Conservation (phyloP, 2,113 vertebrate species). For the Micromys minutus region DNA sequence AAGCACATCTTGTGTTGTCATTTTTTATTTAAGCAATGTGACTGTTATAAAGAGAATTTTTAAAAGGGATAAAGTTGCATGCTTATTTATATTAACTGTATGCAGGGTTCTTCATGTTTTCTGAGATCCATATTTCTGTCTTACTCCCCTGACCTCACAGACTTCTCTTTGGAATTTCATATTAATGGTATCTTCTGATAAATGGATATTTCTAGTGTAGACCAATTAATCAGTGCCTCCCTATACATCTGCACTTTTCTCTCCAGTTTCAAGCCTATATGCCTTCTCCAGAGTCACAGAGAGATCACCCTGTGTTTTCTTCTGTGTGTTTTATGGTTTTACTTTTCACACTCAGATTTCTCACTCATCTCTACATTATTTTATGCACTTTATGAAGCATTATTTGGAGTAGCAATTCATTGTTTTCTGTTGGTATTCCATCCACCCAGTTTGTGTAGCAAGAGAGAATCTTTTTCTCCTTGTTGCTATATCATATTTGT, state of each 20-base stretch:
- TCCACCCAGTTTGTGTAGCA: not conserved
- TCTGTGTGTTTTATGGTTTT: not conserved
- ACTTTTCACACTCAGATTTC: not conserved
- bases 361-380: not conserved
- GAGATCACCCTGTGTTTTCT: not conserved
- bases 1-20: no score
- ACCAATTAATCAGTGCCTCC: not conserved
- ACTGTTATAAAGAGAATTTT: not conserved
- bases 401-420: not conserved
- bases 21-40: conserved; percentile 7
- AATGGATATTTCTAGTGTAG: not conserved
- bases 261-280: not conserved
- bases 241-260: not conserved
- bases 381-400: not conserved
- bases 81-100: not conserved
- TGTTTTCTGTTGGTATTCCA: not conserved
- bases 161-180: not conserved
- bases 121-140: not conserved
- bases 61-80: not conserved
- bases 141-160: not conserved
- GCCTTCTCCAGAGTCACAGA: not conserved
- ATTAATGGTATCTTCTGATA: conserved; percentile 4
- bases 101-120: not conserved
- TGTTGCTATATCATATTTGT: not conserved
- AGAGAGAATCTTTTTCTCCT: not conserved